Percentiles rank a stretch among this genome's conserved stretches.
Evolutionary conservation across 2,113 vertebrate species (phyloP).

Genomic region (Naja naja): DNA sequence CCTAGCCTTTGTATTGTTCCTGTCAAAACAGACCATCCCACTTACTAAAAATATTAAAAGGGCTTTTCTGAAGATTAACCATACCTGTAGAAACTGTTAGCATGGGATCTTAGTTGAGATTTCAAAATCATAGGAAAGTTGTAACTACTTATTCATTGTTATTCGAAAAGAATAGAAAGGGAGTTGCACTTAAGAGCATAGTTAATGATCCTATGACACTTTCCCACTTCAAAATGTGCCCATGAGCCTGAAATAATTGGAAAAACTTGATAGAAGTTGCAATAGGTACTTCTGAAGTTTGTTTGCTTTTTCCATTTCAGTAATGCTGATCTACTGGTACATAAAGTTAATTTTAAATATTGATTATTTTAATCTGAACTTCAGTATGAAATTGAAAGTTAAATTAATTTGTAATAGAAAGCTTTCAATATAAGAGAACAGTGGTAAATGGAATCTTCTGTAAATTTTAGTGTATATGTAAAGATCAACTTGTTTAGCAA

Average conservation of each 20-base stretch:
- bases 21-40: background rate
- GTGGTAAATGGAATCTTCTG: constrained; percentile 1
- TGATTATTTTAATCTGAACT: background rate
- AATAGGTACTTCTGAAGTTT: background rate
- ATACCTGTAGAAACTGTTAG: background rate
- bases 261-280: background rate
- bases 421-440: background rate
- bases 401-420: constrained; percentile 36
- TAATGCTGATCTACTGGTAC: background rate
- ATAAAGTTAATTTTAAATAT: background rate
- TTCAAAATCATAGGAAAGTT: background rate
- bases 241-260: background rate
- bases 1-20: background rate
- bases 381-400: background rate
- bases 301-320: background rate
- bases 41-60: background rate
- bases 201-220: background rate
- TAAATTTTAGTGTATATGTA: background rate
- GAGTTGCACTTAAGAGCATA: background rate
- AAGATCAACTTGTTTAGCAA: background rate
- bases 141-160: background rate
- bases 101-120: background rate
- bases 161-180: background rate
- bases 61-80: background rate
- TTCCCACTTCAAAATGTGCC: background rate